phyloP scores from a whole-genome alignment of 1,140 invertebrate species.

The Diorhabda sublineata region DNA sequence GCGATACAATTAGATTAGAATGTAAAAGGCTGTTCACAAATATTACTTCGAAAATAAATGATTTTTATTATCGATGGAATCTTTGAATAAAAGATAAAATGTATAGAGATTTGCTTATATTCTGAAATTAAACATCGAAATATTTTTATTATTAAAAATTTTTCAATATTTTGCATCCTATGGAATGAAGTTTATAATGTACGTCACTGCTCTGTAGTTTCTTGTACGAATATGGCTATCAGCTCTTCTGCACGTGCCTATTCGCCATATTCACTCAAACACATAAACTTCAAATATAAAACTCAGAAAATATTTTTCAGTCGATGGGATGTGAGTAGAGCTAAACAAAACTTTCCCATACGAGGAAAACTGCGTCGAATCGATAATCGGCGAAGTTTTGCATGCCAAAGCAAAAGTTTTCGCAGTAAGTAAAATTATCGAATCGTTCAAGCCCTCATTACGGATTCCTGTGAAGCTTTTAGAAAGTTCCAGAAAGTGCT shows the following conservation, averaged over 20 bases:
- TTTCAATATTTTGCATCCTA: no score
- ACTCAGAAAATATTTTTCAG: constrained; percentile 3
- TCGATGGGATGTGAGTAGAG: neutral
- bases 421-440: constrained; percentile 33
- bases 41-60: no score
- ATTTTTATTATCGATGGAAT: no score
- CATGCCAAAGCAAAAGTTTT: constrained; percentile 34
- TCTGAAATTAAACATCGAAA: no score
- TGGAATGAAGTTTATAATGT: no score
- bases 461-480: constrained; percentile 30
- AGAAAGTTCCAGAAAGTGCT: constrained; percentile 27
- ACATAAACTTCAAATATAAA: constrained; percentile 3
- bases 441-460: constrained; percentile 34
- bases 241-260: neutral
- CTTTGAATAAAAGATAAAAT: no score
- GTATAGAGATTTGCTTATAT: no score
- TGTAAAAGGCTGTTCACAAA: no score
- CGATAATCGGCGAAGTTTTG: constrained; percentile 31
- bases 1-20: neutral
- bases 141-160: no score
- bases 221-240: no score
- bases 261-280: constrained; percentile 1
- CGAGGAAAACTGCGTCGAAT: constrained; percentile 10
- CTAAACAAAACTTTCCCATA: neutral
- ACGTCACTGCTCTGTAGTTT: no score